Conservation (phyloP, 2,113 vertebrate species). For the Misgurnus anguillicaudatus region DNA sequence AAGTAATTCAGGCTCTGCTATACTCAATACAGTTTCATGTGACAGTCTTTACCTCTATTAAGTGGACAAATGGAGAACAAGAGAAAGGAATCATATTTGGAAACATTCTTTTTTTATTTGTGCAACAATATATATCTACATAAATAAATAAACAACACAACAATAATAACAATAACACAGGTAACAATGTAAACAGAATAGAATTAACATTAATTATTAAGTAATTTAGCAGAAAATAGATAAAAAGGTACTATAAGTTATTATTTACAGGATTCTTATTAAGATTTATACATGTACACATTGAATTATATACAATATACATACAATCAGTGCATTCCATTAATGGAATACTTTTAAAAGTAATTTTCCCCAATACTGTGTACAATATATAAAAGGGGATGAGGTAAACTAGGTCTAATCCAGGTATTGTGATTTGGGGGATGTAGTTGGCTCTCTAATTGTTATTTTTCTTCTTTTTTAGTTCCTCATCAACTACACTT, state of each 20-base stretch:
- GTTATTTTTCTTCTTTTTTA: not conserved
- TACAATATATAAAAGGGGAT: too few relatives aligned
- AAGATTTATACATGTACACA: not conserved
- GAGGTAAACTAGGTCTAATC: not conserved
- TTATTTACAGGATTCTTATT: not conserved
- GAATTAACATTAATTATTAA: not conserved
- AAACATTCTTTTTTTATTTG: conserved; percentile 1
- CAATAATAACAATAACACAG: not conserved
- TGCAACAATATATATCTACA: not conserved
- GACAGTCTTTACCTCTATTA: not conserved
- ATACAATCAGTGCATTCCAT: too few relatives aligned
- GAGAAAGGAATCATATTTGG: not conserved
- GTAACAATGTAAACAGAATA: not conserved
- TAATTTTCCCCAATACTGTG: too few relatives aligned
- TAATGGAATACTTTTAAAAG: too few relatives aligned
- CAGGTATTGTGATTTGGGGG: conserved; percentile 3
- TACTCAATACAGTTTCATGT: not conserved
- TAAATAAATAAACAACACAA: not conserved
- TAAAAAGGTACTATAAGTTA: not conserved
- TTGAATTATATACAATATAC: not conserved
- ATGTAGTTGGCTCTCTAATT: not conserved
- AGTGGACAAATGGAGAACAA: not conserved
- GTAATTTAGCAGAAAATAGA: not conserved
- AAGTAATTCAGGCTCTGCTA: not conserved
- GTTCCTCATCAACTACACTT: conserved; percentile 2